Percentiles rank a stretch among this genome's conserved stretches.
phyloP scores from a whole-genome alignment of 2,888 invertebrate genomes.

The Acanthosepion lycidas region DNA sequence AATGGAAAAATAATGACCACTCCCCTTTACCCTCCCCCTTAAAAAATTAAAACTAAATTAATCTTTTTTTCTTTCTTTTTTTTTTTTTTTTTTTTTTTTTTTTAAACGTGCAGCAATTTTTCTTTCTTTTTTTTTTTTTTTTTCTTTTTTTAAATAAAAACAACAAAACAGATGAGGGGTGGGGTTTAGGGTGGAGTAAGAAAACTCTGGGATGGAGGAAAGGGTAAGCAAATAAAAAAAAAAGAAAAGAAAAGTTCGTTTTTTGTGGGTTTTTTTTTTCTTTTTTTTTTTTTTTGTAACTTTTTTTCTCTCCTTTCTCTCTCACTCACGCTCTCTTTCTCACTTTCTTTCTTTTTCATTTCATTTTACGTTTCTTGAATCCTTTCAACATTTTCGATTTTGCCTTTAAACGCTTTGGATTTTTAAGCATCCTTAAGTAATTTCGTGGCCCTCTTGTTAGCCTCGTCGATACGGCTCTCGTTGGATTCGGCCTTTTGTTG shows the following conservation, averaged over 20 bases:
- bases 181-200: background rate
- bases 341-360: background rate
- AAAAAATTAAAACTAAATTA: background rate
- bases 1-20: background rate
- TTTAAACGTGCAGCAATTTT: background rate
- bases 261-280: background rate
- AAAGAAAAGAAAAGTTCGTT: conserved; percentile 1
- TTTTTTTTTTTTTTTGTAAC: background rate
- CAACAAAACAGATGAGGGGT: background rate
- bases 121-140: background rate
- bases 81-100: background rate
- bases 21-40: background rate
- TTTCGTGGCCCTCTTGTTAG: conserved; percentile 97
- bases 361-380: background rate
- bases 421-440: conserved; percentile 82
- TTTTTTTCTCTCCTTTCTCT: background rate
- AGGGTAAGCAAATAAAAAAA: background rate
- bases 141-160: background rate
- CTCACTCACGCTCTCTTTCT: background rate
- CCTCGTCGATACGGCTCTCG: conserved; percentile 95
- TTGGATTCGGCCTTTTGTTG: conserved; percentile 92
- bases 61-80: background rate
- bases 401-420: background rate
- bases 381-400: background rate
- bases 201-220: background rate